Conservation (phyloP, 2,797 vertebrate species). For the Lepus townsendii region DNA sequence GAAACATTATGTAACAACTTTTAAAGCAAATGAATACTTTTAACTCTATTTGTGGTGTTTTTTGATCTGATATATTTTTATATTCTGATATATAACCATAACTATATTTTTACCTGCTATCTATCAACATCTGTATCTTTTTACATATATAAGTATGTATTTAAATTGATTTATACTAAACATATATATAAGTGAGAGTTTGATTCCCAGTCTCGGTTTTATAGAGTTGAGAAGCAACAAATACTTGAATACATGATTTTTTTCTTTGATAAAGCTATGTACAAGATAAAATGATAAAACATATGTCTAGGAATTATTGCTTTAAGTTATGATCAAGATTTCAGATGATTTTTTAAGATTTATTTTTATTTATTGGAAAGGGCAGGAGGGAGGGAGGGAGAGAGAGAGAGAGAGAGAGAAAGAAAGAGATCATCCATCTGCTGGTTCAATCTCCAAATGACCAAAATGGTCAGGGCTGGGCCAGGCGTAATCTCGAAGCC, state of each 20-base stretch:
- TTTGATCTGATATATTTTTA: neutral
- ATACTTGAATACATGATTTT: neutral
- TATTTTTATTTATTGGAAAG: too few relatives aligned
- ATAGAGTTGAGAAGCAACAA: neutral
- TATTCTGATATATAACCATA: neutral
- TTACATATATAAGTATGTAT: neutral
- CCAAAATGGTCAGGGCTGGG: too few relatives aligned
- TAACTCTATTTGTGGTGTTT: neutral
- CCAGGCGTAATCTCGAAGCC: too few relatives aligned
- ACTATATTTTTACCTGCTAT: too few relatives aligned
- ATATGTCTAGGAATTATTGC: neutral
- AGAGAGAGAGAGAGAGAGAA: too few relatives aligned
- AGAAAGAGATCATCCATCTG: too few relatives aligned
- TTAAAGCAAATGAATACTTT: neutral
- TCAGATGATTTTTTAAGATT: neutral
- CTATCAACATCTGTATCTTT: neutral
- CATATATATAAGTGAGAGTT: neutral
- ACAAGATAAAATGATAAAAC: neutral
- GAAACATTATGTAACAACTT: neutral
- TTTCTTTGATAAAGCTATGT: neutral
- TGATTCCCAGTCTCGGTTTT: neutral
- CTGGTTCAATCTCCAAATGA: too few relatives aligned
- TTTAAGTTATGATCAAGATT: neutral
- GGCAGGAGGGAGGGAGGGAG: too few relatives aligned
- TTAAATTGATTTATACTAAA: too few relatives aligned